A percentile compares a stretch with the other conserved stretches of the same genome.
These are phyloP conservation scores for Diorhabda sublineata DNA, from an alignment of 1,140 invertebrate genomes.

Conservation along the genomic window DNA sequence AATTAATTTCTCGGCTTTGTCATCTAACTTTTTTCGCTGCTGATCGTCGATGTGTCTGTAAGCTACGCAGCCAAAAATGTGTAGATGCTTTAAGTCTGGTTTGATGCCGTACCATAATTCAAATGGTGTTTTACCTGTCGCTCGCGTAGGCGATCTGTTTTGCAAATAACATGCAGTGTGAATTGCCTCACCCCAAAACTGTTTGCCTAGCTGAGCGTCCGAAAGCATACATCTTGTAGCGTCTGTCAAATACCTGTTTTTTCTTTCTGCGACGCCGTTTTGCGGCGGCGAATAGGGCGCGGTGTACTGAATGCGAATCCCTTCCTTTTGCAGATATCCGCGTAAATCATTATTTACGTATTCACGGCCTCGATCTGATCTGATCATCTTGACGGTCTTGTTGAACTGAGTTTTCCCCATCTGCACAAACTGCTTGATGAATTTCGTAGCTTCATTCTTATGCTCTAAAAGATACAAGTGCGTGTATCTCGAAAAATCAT, in stretches of 20 bases:
- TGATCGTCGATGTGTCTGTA: constrained; percentile 44
- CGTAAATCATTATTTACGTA: constrained; percentile 35
- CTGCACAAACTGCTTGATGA: constrained; percentile 33
- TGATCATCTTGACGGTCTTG: constrained; percentile 36
- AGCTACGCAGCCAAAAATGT: constrained; percentile 47
- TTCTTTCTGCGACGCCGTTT: too few relatives aligned
- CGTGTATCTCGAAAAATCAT: constrained; percentile 42
- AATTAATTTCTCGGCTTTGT: constrained; percentile 24
- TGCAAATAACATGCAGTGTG: constrained; percentile 41
- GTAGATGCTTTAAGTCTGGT: constrained; percentile 32
- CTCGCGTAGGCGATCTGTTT: constrained; percentile 39
- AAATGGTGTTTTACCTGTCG: constrained; percentile 44
- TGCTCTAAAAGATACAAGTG: constrained; percentile 39
- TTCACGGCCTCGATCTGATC: constrained; percentile 41
- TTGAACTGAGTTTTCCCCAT: constrained; percentile 36
- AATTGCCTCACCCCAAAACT: constrained; percentile 43
- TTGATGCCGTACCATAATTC: constrained; percentile 39
- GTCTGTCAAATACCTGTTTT: too few relatives aligned
- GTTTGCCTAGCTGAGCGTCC: constrained; percentile 41
- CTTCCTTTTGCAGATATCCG: too few relatives aligned
- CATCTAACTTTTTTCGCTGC: constrained; percentile 41
- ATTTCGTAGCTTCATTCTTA: constrained; percentile 37
- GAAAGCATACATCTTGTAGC: constrained; percentile 19
- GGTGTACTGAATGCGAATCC: too few relatives aligned
- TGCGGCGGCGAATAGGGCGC: too few relatives aligned